A percentile compares a stretch with the other conserved stretches of the same genome.
These are phyloP conservation scores for Trachymyrmex cornetzi DNA, from an alignment of 1,140 invertebrate genomes.

Conservation along the genomic window DNA sequence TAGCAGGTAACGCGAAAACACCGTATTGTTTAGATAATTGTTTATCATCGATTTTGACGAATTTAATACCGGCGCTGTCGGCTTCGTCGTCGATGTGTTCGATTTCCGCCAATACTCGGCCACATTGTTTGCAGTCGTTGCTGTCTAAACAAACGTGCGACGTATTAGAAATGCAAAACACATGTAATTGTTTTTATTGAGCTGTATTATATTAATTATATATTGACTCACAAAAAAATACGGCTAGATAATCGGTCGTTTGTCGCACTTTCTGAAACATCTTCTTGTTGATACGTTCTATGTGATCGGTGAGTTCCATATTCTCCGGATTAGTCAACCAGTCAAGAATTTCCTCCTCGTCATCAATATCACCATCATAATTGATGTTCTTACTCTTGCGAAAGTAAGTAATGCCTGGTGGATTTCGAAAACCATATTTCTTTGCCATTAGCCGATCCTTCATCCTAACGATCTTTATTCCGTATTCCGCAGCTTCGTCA, in stretches of 20 bases:
- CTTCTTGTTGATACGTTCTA: conserved; percentile 96
- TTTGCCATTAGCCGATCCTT: conserved; percentile 97
- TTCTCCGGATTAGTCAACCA: conserved; percentile 97
- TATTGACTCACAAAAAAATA: conserved; percentile 96
- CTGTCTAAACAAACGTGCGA: conserved; percentile 91
- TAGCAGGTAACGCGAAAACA: conserved; percentile 95
- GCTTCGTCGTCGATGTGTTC: conserved; percentile 98
- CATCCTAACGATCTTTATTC: conserved; percentile 96
- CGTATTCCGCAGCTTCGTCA: conserved; percentile 96
- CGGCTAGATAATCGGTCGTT: conserved; percentile 96
- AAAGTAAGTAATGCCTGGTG: conserved; percentile 96
- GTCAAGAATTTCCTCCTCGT: conserved; percentile 97
- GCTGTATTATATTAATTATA: not conserved
- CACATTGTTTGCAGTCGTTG: conserved; percentile 97
- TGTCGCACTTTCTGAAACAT: conserved; percentile 97
- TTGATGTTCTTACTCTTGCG: conserved; percentile 96
- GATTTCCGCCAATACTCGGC: conserved; percentile 94
- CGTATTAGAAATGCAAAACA: not conserved
- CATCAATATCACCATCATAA: conserved; percentile 96
- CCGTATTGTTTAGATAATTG: conserved; percentile 94
- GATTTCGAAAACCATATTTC: conserved; percentile 96
- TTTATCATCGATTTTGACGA: conserved; percentile 96
- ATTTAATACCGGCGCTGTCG: conserved; percentile 96
- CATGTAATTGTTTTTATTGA: not conserved
- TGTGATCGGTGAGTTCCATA: conserved; percentile 97